Percentiles rank a stretch among this genome's conserved stretches.
Evolutionary conservation across 92 coral and sea anemone species (phyloP).

Genomic region (Epizoanthus rinbou): DNA sequence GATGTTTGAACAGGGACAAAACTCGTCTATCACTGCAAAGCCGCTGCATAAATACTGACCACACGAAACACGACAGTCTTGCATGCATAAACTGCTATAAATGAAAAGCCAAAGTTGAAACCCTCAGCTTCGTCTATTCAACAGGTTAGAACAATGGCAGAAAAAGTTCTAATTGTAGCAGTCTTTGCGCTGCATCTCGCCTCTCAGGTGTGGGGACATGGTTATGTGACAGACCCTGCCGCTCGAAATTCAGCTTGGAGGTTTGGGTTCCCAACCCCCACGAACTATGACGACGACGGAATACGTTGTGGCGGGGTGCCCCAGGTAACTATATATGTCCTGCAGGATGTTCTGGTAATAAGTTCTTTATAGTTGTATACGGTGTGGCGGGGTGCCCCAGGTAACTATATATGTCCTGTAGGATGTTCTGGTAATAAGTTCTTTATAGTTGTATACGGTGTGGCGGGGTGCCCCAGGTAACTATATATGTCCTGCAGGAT

Average conservation of each 20-base stretch:
- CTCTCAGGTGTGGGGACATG: constrained; percentile 22
- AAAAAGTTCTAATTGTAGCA: background rate
- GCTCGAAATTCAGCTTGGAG: constrained; percentile 37
- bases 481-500: too few relatives aligned
- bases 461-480: constrained; percentile 4
- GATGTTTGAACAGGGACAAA: too few relatives aligned
- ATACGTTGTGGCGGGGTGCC: constrained; percentile 22
- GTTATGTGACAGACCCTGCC: constrained; percentile 19
- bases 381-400: constrained; percentile 17
- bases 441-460: background rate
- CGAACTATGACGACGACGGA: constrained; percentile 16
- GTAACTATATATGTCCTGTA: too few relatives aligned
- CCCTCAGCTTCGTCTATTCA: too few relatives aligned
- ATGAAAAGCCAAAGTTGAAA: too few relatives aligned
- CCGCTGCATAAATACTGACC: too few relatives aligned
- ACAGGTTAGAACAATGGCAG: background rate
- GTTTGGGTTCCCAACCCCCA: constrained; percentile 16
- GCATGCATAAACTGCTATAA: too few relatives aligned
- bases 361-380: background rate
- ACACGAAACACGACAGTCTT: too few relatives aligned
- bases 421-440: too few relatives aligned
- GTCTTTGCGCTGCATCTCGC: background rate
- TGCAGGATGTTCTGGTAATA: too few relatives aligned
- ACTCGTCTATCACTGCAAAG: too few relatives aligned
- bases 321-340: too few relatives aligned